A percentile compares a stretch with the other conserved stretches of the same genome.
Evolutionary conservation across 2,888 invertebrate genomes (phyloP).

Genomic region (Rhagonycha fulva): DNA sequence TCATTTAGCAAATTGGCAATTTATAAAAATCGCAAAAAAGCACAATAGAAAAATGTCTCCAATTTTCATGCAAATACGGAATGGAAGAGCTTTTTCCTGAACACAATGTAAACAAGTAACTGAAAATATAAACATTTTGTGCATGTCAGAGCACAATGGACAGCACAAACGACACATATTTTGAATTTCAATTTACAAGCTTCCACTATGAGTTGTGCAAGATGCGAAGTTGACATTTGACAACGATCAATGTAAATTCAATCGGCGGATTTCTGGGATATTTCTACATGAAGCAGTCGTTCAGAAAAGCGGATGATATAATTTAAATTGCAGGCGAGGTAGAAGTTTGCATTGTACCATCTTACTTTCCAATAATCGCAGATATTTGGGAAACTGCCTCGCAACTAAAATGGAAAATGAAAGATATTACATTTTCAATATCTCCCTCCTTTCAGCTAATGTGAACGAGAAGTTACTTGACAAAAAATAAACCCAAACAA

Average conservation of each 20-base stretch:
- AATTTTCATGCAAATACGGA: neutral
- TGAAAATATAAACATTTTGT: constrained; percentile 1
- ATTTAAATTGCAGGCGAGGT: neutral
- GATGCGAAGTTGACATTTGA: constrained; percentile 38
- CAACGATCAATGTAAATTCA: constrained; percentile 38
- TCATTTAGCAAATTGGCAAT: neutral
- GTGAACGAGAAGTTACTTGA: neutral
- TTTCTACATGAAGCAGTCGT: constrained; percentile 10
- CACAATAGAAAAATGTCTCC: neutral
- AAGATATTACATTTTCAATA: constrained; percentile 10
- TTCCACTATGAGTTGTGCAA: constrained; percentile 27
- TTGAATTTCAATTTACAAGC: constrained; percentile 23
- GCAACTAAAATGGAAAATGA: constrained; percentile 7
- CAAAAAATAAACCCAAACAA: neutral
- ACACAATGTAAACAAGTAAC: neutral
- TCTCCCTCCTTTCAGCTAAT: neutral
- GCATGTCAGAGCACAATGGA: constrained; percentile 7
- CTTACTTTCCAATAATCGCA: neutral
- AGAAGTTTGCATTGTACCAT: constrained; percentile 1
- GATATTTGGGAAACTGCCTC: constrained; percentile 10
- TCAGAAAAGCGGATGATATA: constrained; percentile 2
- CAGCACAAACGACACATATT: constrained; percentile 18
- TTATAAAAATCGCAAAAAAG: neutral
- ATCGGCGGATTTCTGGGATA: constrained; percentile 33
- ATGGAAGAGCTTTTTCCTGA: neutral